Conservation (phyloP, 2,888 invertebrate genomes). For the Apotomis betuletana region DNA sequence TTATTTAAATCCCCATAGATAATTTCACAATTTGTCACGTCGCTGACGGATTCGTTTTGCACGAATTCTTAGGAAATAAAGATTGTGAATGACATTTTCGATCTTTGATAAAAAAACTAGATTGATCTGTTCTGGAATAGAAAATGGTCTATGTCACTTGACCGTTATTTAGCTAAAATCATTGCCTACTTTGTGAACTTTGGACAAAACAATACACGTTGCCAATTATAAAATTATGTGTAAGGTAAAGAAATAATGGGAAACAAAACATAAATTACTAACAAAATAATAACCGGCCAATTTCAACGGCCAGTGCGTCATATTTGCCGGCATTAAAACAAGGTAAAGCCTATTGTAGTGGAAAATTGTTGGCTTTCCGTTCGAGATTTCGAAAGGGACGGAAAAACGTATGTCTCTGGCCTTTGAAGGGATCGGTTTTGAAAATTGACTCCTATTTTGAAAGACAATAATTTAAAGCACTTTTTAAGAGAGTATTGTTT, state of each 20-base stretch:
- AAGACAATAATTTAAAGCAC: too few relatives aligned
- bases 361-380: conserved; percentile 49
- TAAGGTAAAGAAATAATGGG: too few relatives aligned
- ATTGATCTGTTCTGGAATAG: too few relatives aligned
- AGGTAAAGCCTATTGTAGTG: conserved; percentile 51
- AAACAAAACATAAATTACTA: too few relatives aligned
- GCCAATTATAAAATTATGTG: too few relatives aligned
- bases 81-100: conserved; percentile 27
- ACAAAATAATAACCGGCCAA: conserved; percentile 4
- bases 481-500: too few relatives aligned
- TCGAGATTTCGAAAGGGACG: conserved; percentile 39
- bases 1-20: conserved; percentile 76
- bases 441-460: too few relatives aligned
- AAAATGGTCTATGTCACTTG: too few relatives aligned
- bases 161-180: too few relatives aligned
- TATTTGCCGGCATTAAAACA: conserved; percentile 43
- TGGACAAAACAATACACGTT: too few relatives aligned
- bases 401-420: conserved; percentile 11
- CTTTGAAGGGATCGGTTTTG: neutral
- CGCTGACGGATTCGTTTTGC: conserved; percentile 62
- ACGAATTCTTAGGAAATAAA: conserved; percentile 51
- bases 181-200: too few relatives aligned
- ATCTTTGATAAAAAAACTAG: neutral
- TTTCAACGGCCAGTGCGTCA: neutral
- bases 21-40: conserved; percentile 74